Evolutionary conservation across 2,888 invertebrate genomes (phyloP).

Genomic region (Diploptera punctata): DNA sequence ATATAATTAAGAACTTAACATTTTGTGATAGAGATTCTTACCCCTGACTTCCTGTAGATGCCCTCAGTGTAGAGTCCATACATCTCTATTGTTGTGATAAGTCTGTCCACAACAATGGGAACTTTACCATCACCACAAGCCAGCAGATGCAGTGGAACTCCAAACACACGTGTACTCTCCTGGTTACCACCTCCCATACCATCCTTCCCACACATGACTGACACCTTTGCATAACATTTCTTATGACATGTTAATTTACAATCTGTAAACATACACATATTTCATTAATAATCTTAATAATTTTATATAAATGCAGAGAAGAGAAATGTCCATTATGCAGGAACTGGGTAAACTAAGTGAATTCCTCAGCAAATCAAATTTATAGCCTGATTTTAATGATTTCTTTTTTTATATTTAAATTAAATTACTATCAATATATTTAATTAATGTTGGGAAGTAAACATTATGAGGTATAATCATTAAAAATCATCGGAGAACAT

Average conservation of each 20-base stretch:
- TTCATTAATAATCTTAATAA: background rate
- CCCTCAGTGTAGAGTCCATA: conserved; percentile 92
- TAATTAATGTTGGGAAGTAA: too few relatives aligned
- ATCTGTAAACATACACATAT: conserved; percentile 57
- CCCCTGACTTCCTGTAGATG: conserved; percentile 90
- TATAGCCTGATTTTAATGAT: too few relatives aligned
- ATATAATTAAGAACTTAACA: too few relatives aligned
- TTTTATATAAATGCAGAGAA: background rate
- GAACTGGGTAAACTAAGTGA: too few relatives aligned
- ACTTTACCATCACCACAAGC: conserved; percentile 79
- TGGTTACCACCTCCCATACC: background rate
- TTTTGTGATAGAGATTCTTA: too few relatives aligned
- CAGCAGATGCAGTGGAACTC: conserved; percentile 77
- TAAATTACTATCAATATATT: too few relatives aligned
- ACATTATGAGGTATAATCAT: too few relatives aligned
- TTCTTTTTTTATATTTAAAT: background rate
- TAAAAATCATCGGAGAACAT: too few relatives aligned
- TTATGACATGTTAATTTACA: conserved; percentile 95
- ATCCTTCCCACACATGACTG: conserved; percentile 60
- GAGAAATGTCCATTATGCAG: too few relatives aligned
- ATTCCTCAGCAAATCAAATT: too few relatives aligned
- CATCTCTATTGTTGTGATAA: conserved; percentile 90
- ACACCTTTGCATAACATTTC: conserved; percentile 85
- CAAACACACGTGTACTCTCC: conserved; percentile 72
- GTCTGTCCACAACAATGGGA: conserved; percentile 85